Percentiles rank a stretch among this genome's conserved stretches.
Evolutionary conservation across 2,888 invertebrate species (phyloP).

Genomic region (Vannuccia rotundouncinata): DNA sequence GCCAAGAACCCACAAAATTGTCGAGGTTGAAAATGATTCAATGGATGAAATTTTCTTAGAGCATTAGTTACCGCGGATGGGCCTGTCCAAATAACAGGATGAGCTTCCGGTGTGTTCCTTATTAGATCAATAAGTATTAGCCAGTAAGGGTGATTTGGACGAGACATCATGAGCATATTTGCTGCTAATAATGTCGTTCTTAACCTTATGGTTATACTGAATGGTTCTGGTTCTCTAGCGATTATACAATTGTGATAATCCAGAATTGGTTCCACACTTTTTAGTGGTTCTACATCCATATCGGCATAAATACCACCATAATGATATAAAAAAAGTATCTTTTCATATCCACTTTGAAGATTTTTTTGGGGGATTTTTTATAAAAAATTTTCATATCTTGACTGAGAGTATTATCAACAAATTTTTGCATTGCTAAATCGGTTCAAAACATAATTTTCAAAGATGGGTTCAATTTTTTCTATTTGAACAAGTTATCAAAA

Average conservation of each 20-base stretch:
- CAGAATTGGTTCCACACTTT: background rate
- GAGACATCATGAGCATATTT: background rate
- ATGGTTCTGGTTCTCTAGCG: background rate
- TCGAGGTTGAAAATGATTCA: background rate
- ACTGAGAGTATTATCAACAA: background rate
- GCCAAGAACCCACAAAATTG: background rate
- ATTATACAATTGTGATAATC: background rate
- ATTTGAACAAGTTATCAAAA: background rate
- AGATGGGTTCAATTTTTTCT: background rate
- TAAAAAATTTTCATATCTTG: background rate
- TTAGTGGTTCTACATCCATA: background rate
- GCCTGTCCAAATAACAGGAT: background rate
- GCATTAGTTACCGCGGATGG: background rate
- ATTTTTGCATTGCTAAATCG: background rate
- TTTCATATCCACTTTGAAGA: background rate
- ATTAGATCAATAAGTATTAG: background rate
- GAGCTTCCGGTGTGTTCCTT: background rate
- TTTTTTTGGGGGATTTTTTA: background rate
- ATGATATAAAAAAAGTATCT: background rate
- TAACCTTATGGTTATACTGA: background rate
- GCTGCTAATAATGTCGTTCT: background rate
- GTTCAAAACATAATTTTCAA: background rate
- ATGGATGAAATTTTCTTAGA: background rate
- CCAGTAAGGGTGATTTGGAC: background rate
- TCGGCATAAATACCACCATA: conserved; percentile 4